Base-by-base conservation (phyloP, 2,888 invertebrate species). In the Itoplectis maculator region DNA sequence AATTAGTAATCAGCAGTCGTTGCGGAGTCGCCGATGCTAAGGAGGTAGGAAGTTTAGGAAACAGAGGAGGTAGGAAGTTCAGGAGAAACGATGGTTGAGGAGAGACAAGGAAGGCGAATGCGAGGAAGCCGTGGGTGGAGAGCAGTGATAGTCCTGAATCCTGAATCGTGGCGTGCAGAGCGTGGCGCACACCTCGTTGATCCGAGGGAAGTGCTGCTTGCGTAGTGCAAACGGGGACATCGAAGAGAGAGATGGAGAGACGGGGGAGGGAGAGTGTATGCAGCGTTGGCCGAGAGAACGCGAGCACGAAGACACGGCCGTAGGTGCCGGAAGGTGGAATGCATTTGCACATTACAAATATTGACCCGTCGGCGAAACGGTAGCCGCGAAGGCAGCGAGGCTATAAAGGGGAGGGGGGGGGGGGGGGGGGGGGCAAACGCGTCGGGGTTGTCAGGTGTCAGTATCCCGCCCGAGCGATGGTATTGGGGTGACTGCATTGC, bases 301-400 rank as follows among this genome's bases (percentile, higher is more conserved):
- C 37, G 51, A 65, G 70, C 47, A 61, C 61, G 56, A 76, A 70
- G 68, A 81, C 82, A 78, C 72, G 68, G 69, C 63, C 72, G 49
- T 35, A 37, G 29, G 56, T 66, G 63, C 72, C 72, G 80, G 81
- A 79, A 82, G 83, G 78, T 76, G 72, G 74, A 84, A 83, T 82
- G 84, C 83, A 87, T 87, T 86, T 86, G 82, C 82, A 85, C 83
- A 74, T 79, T 77, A 81, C 84, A 83, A 86, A 87, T 84, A 86
- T 86, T 85, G 81, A 84, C 83, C 81, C 68, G 54, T 69, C 63
- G 35, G 49, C 56, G 11, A 40, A n/a, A 63, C 11, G 61, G 40
- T 63, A 40, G 61, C 29, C 29, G 61, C 61, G 61, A 54, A 59
- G 49, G 42, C 20, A 81, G 66, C 37, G 54, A 29, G 29, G 29